Conservation (phyloP, 1,140 invertebrate species). For the Brachionus plicatilis region DNA sequence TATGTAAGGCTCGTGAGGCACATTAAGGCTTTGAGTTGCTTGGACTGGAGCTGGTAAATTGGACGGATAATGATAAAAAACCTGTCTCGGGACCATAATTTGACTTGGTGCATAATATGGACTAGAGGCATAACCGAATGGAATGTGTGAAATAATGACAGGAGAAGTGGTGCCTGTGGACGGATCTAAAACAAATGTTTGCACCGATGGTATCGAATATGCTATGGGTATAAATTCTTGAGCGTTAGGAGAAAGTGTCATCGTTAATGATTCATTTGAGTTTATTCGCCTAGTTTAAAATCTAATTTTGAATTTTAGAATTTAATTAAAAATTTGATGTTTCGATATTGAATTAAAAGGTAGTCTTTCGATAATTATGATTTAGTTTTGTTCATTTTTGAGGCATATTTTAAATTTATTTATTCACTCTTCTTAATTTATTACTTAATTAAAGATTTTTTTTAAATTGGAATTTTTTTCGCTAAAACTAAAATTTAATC, state of each 20-base stretch:
- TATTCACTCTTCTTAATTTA: not conserved
- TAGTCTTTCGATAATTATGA: not conserved
- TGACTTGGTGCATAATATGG: not conserved
- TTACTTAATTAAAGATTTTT: not conserved
- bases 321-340: not conserved
- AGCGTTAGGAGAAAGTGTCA: constrained; percentile 23
- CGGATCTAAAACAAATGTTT: not conserved
- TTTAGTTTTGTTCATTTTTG: not conserved
- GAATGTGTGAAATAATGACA: not conserved
- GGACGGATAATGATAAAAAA: not conserved
- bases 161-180: not conserved
- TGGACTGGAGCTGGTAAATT: not conserved
- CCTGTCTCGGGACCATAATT: not conserved
- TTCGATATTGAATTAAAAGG: not conserved
- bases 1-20: not conserved
- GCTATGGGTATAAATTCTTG: constrained; percentile 13
- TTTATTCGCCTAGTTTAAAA: not conserved
- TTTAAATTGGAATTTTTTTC: not conserved
- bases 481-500: not conserved
- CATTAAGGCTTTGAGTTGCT: not conserved
- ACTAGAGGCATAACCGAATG: not conserved
- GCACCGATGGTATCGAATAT: not conserved
- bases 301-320: not conserved
- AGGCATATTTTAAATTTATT: not conserved
- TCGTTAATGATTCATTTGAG: constrained; percentile 7